phyloP scores from a whole-genome alignment of 2,888 invertebrate genomes.

The Erannis defoliaria region DNA sequence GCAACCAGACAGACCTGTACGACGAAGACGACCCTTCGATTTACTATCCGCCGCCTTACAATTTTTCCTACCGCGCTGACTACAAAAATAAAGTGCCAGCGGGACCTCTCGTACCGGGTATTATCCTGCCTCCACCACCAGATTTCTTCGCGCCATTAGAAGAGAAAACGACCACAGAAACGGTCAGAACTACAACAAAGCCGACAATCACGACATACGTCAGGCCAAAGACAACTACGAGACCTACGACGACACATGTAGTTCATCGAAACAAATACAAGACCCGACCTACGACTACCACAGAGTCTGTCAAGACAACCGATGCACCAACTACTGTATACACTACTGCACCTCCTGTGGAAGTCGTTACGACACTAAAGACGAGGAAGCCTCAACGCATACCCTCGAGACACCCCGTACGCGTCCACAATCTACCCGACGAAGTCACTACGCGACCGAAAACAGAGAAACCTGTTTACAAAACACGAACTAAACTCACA shows the following conservation, averaged over 20 bases:
- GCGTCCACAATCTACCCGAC: slow-evolving; percentile 76
- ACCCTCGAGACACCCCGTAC: slow-evolving; percentile 77
- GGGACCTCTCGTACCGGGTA: slow-evolving; percentile 95
- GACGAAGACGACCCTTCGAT: slow-evolving; percentile 97
- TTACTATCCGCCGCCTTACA: slow-evolving; percentile 96
- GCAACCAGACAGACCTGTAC: slow-evolving; percentile 91
- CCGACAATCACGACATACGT: slow-evolving; percentile 60
- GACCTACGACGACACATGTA: slow-evolving; percentile 66
- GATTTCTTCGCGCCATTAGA: slow-evolving; percentile 93
- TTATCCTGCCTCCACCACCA: slow-evolving; percentile 95
- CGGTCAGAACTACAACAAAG: slow-evolving; percentile 62
- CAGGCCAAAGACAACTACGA: slow-evolving; percentile 70
- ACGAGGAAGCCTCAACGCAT: slow-evolving; percentile 74
- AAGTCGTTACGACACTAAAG: slow-evolving; percentile 74
- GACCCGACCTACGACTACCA: slow-evolving; percentile 76
- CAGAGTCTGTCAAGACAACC: slow-evolving; percentile 68
- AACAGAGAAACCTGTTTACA: slow-evolving; percentile 78
- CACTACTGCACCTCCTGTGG: slow-evolving; percentile 71
- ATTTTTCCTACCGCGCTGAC: slow-evolving; percentile 93
- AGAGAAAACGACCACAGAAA: slow-evolving; percentile 72
- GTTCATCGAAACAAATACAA: slow-evolving; percentile 74
- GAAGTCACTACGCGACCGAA: slow-evolving; percentile 73
- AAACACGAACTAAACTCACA: slow-evolving; percentile 80
- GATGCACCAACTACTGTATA: slow-evolving; percentile 73
- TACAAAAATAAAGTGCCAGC: slow-evolving; percentile 93